A percentile compares a stretch with the other conserved stretches of the same genome.
Conservation (phyloP, 2,113 vertebrate genomes). For the Microtus richardsoni region DNA sequence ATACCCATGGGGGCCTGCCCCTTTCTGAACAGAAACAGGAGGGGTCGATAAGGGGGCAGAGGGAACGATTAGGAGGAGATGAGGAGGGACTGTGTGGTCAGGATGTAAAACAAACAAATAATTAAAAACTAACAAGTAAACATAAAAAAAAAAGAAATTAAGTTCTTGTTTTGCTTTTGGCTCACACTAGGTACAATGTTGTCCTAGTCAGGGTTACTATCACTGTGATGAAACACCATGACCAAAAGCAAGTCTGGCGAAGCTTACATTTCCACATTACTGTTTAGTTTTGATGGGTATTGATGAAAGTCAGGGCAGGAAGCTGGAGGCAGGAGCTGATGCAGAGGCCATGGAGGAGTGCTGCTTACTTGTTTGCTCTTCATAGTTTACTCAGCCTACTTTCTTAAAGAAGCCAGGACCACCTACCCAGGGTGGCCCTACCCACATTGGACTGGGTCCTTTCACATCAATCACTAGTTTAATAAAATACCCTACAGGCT, state of each 20-base stretch:
- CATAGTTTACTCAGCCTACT: neutral
- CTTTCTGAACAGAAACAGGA: neutral
- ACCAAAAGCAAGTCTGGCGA: neutral
- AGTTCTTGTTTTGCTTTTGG: constrained; percentile 10
- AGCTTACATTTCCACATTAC: neutral
- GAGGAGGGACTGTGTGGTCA: neutral
- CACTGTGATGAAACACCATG: neutral
- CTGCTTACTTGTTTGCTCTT: neutral
- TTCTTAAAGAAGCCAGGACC: neutral
- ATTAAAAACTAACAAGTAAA: neutral
- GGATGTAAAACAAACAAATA: neutral
- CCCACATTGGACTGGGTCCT: neutral
- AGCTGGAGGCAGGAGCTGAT: neutral
- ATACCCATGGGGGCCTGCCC: neutral
- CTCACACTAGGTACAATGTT: neutral
- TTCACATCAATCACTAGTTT: neutral
- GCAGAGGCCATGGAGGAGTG: neutral
- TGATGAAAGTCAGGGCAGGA: neutral
- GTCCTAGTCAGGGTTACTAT: neutral
- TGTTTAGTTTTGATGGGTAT: neutral
- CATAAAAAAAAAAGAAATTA: neutral
- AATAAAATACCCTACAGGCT: neutral
- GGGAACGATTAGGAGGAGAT: neutral
- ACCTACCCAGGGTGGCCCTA: neutral
- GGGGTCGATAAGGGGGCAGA: neutral